phyloP scores from a whole-genome alignment of 2,888 invertebrate species.

The Macaria liturata region DNA sequence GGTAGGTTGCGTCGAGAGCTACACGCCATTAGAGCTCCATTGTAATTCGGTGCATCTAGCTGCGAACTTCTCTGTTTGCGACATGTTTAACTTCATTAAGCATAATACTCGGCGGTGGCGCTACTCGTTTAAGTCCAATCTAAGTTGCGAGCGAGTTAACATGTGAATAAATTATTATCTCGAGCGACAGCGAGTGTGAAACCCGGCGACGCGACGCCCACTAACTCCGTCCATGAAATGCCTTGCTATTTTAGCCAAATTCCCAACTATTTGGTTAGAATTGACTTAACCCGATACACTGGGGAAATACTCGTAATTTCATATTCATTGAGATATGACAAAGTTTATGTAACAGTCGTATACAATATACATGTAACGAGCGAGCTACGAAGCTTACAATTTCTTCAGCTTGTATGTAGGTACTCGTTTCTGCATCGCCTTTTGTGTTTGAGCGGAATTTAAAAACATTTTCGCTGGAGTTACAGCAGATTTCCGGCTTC shows the following conservation, averaged over 20 bases:
- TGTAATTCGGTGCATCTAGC: conserved; percentile 57
- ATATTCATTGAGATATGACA: conserved; percentile 26
- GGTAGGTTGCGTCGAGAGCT: not conserved
- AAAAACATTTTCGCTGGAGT: conserved; percentile 15
- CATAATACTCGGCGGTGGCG: conserved; percentile 72
- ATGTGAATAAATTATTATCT: conserved; percentile 82
- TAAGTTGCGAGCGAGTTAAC: conserved; percentile 78
- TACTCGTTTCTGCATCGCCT: not conserved
- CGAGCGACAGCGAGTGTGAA: conserved; percentile 61
- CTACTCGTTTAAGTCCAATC: conserved; percentile 83
- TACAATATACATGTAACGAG: conserved; percentile 7
- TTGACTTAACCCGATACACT: conserved; percentile 25
- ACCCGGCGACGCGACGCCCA: conserved; percentile 27
- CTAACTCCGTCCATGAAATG: conserved; percentile 44
- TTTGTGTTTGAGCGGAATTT: conserved; percentile 16
- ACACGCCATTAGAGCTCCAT: conserved; percentile 43
- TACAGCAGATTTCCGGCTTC: conserved; percentile 21
- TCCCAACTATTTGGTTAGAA: conserved; percentile 27
- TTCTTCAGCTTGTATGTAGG: conserved; percentile 1
- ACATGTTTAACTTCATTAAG: conserved; percentile 81
- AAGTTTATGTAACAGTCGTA: conserved; percentile 14
- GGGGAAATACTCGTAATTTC: conserved; percentile 23
- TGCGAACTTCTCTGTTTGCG: conserved; percentile 62
- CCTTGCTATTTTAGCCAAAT: conserved; percentile 33
- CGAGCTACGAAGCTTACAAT: conserved; percentile 6